These are phyloP conservation scores for Tilapia sparmanii DNA, from an alignment of 2,113 vertebrate genomes.

Conservation along the genomic window DNA sequence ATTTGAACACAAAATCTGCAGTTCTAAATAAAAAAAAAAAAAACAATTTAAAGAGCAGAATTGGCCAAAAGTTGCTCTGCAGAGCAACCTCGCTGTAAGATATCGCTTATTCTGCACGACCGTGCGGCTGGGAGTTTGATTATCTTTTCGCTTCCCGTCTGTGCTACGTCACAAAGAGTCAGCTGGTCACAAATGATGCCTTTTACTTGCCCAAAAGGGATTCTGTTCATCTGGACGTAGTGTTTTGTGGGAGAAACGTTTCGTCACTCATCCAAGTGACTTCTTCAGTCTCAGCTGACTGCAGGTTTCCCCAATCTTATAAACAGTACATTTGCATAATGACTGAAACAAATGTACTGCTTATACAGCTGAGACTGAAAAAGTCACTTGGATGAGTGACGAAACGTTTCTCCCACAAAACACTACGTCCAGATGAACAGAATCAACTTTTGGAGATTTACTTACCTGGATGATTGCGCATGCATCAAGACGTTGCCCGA, in stretches of 20 bases:
- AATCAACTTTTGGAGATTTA: too few species aligned
- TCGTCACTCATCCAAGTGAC: background rate
- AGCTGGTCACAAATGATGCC: conserved; percentile 8
- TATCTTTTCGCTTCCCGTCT: background rate
- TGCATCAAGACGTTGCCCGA: too few species aligned
- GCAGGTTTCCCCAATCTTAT: background rate
- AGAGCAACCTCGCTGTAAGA: background rate
- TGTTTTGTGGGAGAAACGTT: background rate
- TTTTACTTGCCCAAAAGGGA: background rate
- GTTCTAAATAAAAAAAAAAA: too few species aligned
- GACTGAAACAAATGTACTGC: background rate
- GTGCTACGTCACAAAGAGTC: background rate
- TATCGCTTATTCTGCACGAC: background rate
- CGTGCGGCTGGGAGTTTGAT: background rate
- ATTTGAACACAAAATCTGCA: background rate
- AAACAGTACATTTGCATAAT: background rate
- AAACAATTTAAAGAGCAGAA: background rate
- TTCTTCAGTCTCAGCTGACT: background rate
- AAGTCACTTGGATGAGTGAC: too few species aligned
- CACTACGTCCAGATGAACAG: too few species aligned
- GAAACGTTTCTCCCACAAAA: too few species aligned
- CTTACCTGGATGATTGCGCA: too few species aligned
- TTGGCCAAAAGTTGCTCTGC: background rate
- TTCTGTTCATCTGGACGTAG: background rate
- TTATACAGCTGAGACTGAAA: background rate